Evolutionary conservation across 2,113 vertebrate genomes (phyloP).

Genomic region (Cygnus atratus): DNA sequence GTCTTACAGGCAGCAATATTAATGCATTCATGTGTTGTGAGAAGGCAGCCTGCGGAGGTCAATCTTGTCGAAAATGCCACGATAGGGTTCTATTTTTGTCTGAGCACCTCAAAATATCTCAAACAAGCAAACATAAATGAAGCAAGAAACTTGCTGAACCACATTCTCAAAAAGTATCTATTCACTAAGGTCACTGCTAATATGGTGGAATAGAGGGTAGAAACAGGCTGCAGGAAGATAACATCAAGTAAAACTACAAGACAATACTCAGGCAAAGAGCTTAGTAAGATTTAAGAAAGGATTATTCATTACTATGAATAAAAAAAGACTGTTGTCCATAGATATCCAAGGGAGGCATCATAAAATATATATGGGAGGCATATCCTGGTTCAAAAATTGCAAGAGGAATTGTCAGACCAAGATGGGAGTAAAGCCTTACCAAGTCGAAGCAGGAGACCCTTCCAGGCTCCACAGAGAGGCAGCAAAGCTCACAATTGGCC

Average conservation of each 20-base stretch:
- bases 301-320: neutral
- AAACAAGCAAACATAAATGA: neutral
- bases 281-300: neutral
- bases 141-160: neutral
- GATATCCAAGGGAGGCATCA: neutral
- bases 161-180: neutral
- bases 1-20: neutral
- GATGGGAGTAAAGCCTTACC: neutral
- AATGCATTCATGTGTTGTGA: slow-evolving; percentile 1
- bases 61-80: neutral
- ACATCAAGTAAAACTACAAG: neutral
- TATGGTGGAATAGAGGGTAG: neutral
- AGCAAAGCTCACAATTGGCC: neutral
- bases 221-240: neutral
- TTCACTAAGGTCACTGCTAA: neutral
- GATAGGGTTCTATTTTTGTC: neutral
- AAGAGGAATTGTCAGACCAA: neutral
- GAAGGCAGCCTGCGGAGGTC: slow-evolving; percentile 18
- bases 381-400: neutral
- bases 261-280: neutral
- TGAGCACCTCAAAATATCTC: slow-evolving; percentile 1
- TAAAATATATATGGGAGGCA: neutral
- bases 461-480: neutral
- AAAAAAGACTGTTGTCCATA: neutral
- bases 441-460: neutral